Evolutionary conservation across 2,888 invertebrate species (phyloP).

Genomic region (Stomorhina lunata): DNA sequence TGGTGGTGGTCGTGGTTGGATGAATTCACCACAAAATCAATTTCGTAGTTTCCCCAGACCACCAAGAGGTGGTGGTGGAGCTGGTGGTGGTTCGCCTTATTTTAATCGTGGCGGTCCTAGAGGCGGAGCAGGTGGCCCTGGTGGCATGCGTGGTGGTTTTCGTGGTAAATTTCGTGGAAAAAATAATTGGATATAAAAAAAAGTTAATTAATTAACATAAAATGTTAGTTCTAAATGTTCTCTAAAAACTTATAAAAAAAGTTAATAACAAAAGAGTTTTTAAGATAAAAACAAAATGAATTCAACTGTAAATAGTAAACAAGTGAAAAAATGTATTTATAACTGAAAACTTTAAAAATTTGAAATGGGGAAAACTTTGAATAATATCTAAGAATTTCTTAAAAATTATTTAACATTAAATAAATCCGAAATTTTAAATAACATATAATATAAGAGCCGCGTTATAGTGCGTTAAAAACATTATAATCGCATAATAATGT

Average conservation of each 20-base stretch:
- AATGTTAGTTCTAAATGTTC: constrained; percentile 51
- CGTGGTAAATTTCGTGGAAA: constrained; percentile 78
- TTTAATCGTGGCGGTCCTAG: constrained; percentile 69
- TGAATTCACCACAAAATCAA: constrained; percentile 67
- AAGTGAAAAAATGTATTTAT: neutral
- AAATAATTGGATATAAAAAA: constrained; percentile 76
- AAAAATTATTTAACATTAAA: neutral
- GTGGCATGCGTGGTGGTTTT: constrained; percentile 69
- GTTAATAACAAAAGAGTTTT: constrained; percentile 47
- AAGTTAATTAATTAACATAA: neutral
- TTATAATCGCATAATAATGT: too few species aligned
- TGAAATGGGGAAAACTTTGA: constrained; percentile 31
- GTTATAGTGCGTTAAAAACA: too few species aligned
- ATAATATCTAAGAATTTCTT: neutral
- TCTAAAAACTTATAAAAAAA: constrained; percentile 44
- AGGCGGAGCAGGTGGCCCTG: constrained; percentile 68
- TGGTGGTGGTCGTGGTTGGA: constrained; percentile 72
- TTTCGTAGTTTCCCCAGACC: constrained; percentile 73
- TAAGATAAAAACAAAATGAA: constrained; percentile 52
- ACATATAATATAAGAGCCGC: neutral
- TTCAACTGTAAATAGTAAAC: constrained; percentile 58
- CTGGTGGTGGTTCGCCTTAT: constrained; percentile 67
- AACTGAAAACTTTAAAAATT: constrained; percentile 4
- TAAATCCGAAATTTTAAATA: neutral
- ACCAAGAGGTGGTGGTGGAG: constrained; percentile 67